phyloP scores from a whole-genome alignment of 2,113 vertebrate species.

The Burhinus oedicnemus region DNA sequence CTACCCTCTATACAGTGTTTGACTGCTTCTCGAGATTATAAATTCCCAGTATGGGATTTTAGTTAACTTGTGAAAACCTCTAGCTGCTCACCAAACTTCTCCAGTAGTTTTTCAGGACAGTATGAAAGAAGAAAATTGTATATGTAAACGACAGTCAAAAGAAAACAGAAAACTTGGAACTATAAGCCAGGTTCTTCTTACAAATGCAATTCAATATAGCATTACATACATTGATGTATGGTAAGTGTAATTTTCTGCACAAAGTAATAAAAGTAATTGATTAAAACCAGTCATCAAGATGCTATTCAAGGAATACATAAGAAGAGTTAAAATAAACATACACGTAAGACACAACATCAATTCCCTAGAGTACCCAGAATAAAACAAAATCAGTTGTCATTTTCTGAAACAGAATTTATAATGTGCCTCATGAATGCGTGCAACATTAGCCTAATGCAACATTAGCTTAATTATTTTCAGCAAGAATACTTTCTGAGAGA shows the following conservation, averaged over 20 bases:
- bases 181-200: background rate
- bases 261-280: background rate
- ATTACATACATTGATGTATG: background rate
- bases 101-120: background rate
- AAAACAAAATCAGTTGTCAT: background rate
- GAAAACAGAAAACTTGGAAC: background rate
- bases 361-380: background rate
- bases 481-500: background rate
- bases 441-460: background rate
- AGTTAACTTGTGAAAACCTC: background rate
- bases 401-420: background rate
- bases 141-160: background rate
- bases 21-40: background rate
- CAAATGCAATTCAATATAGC: background rate
- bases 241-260: background rate
- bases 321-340: background rate
- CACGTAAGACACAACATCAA: background rate
- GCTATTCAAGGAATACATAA: background rate
- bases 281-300: background rate
- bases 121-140: background rate
- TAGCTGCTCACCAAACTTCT: background rate
- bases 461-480: background rate
- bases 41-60: background rate
- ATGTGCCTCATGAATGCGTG: background rate
- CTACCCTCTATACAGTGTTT: background rate